Evolutionary conservation across 92 coral and sea anemone genomes (phyloP).

Genomic region (Palythoa grandis): DNA sequence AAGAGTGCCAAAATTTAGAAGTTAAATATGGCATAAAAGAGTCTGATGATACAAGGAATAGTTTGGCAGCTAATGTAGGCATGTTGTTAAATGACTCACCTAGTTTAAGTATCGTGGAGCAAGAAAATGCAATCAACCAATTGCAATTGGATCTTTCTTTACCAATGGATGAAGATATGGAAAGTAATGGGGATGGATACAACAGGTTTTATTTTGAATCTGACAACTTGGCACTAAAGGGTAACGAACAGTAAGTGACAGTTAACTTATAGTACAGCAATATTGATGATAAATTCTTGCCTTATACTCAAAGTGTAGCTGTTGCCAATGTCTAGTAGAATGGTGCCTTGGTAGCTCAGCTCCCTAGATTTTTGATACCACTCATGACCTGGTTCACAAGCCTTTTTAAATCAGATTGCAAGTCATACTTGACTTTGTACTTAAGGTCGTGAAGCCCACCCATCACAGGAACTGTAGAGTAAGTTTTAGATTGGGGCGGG

Average conservation of each 20-base stretch:
- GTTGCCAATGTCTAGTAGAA: too few relatives aligned
- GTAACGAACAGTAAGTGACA: slow-evolving; percentile 84
- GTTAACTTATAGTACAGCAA: neutral
- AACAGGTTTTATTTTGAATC: slow-evolving; percentile 94
- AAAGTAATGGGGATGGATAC: slow-evolving; percentile 58
- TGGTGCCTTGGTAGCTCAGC: too few relatives aligned
- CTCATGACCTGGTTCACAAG: too few relatives aligned
- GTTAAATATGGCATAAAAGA: neutral
- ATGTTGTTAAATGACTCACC: neutral
- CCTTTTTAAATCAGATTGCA: too few relatives aligned
- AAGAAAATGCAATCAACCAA: neutral
- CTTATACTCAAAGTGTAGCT: neutral
- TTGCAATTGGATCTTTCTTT: neutral
- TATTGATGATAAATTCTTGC: neutral
- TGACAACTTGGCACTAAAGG: slow-evolving; percentile 89
- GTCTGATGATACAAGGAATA: neutral
- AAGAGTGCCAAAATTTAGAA: neutral
- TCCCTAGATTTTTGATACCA: too few relatives aligned
- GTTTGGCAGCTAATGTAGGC: neutral
- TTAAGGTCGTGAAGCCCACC: too few relatives aligned
- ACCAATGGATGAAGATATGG: slow-evolving; percentile 67
- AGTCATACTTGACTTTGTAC: too few relatives aligned
- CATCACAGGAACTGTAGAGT: too few relatives aligned
- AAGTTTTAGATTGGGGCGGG: too few relatives aligned
- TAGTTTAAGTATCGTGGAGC: neutral